These are phyloP conservation scores for Loripinus fragilis DNA, from an alignment of 2,888 invertebrate species.

Conservation along the genomic window DNA sequence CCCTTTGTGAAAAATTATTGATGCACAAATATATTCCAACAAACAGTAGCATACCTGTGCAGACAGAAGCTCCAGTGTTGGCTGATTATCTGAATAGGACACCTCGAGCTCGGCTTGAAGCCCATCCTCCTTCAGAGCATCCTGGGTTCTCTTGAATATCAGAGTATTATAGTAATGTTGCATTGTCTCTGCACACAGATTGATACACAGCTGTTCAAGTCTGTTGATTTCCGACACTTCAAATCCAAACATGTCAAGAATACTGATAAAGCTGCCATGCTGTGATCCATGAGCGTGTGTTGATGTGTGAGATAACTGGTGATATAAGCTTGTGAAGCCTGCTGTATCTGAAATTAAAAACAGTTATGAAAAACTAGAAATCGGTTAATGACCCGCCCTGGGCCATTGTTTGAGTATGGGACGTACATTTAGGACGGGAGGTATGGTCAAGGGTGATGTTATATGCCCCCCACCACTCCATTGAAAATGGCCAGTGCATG, in stretches of 20 bases:
- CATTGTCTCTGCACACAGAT: conserved; percentile 98
- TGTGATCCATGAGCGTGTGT: conserved; percentile 25
- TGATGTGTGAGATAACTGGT: not conserved
- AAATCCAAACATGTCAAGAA: conserved; percentile 98
- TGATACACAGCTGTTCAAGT: conserved; percentile 96
- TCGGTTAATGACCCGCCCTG: no score
- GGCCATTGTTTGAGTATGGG: no score
- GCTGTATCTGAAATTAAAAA: not conserved
- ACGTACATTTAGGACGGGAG: no score
- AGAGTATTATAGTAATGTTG: conserved; percentile 99
- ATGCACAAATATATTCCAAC: no score
- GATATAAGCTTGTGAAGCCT: not conserved
- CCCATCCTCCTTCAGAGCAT: conserved; percentile 96
- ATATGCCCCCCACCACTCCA: no score
- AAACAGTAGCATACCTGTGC: conserved; percentile 89
- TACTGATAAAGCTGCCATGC: conserved; percentile 91
- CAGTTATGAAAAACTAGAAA: no score
- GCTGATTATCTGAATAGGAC: conserved; percentile 97
- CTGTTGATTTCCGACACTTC: conserved; percentile 94
- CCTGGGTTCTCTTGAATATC: conserved; percentile 96
- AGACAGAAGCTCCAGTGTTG: conserved; percentile 97
- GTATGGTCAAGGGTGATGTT: no score
- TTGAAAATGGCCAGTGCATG: no score
- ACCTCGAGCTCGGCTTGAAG: conserved; percentile 95
- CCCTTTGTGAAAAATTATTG: no score